phyloP scores from a whole-genome alignment of 1,140 invertebrate genomes.

The Eurosta solidaginis region DNA sequence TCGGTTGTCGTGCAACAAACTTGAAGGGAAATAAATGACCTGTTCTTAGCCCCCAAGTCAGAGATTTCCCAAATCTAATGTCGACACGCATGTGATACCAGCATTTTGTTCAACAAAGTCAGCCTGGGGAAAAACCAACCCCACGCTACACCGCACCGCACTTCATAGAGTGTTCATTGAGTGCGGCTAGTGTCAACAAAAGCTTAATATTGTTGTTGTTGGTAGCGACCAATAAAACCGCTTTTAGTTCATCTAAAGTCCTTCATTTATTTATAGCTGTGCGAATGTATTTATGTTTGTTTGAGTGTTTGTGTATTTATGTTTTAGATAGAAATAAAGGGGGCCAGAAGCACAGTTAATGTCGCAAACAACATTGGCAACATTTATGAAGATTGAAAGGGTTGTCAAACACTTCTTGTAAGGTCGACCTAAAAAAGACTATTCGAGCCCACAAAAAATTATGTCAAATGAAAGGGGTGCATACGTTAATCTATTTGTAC shows the following conservation, averaged over 20 bases:
- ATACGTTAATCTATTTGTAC: slow-evolving; percentile 8
- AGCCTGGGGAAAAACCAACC: no score
- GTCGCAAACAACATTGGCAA: slow-evolving; percentile 41
- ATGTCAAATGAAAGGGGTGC: slow-evolving; percentile 25
- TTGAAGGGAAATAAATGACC: not conserved
- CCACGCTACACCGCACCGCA: not conserved
- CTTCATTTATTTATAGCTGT: not conserved
- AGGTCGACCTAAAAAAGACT: not conserved
- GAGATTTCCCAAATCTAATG: not conserved
- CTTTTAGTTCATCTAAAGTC: not conserved
- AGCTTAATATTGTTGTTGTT: slow-evolving; percentile 13
- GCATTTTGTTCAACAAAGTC: not conserved
- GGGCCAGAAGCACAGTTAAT: slow-evolving; percentile 16
- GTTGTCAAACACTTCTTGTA: slow-evolving; percentile 39
- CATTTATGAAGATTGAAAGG: slow-evolving; percentile 60
- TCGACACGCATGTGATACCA: slow-evolving; percentile 6
- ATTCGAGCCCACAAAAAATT: not conserved
- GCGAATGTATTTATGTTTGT: not conserved
- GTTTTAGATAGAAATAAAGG: not conserved
- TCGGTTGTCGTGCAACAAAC: not conserved
- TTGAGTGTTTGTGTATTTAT: not conserved
- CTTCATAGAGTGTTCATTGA: not conserved
- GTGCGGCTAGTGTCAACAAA: slow-evolving; percentile 21
- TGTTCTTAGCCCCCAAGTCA: not conserved
- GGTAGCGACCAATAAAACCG: not conserved